These are phyloP conservation scores for Allygus modestus DNA, from an alignment of 2,888 invertebrate genomes.

Conservation along the genomic window DNA sequence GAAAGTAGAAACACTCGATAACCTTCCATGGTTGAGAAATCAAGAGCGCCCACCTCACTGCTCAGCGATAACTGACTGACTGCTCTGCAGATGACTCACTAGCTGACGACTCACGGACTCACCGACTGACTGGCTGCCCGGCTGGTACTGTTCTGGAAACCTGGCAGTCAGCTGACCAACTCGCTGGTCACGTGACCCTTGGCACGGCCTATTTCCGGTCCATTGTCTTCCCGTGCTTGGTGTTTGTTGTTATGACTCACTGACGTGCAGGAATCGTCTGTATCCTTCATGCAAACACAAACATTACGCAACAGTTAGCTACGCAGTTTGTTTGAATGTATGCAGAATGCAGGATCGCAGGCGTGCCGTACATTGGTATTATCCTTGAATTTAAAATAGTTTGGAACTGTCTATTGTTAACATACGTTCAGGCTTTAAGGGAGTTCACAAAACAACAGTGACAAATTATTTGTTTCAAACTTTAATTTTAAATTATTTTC, in stretches of 20 bases:
- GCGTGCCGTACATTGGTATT: too few relatives aligned
- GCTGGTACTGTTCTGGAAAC: background rate
- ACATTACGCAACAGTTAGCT: background rate
- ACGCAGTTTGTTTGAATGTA: background rate
- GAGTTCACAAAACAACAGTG: too few relatives aligned
- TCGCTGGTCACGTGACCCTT: background rate
- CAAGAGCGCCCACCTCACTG: background rate
- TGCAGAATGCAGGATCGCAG: too few relatives aligned
- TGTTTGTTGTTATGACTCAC: background rate
- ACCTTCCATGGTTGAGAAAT: background rate
- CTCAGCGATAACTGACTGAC: background rate
- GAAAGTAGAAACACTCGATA: background rate
- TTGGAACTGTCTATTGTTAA: too few relatives aligned
- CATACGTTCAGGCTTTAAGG: too few relatives aligned
- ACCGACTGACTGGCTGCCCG: background rate
- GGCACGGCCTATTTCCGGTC: background rate
- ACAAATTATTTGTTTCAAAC: too few relatives aligned
- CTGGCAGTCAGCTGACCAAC: conserved; percentile 2
- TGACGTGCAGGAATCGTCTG: background rate
- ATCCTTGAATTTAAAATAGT: too few relatives aligned
- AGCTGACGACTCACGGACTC: background rate
- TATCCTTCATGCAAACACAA: background rate
- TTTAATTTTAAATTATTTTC: too few relatives aligned
- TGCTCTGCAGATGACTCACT: background rate
- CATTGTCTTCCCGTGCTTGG: background rate